Evolutionary conservation across 2,888 invertebrate genomes (phyloP).

Genomic region (Idaea dimidiata): DNA sequence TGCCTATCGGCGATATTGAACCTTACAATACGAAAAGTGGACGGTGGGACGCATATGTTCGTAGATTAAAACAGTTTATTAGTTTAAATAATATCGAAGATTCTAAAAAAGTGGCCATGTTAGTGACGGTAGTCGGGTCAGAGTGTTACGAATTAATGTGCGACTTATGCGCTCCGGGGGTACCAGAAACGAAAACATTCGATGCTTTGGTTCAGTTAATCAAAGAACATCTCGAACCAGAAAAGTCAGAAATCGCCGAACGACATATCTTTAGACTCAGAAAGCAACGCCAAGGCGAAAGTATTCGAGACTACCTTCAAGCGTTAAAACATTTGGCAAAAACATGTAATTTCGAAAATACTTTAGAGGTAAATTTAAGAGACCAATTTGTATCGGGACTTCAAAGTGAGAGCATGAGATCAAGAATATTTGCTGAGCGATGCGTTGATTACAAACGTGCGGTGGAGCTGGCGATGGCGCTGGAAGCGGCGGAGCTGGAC

Average conservation of each 20-base stretch:
- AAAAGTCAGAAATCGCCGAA: slow-evolving; percentile 29
- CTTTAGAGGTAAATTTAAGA: slow-evolving; percentile 22
- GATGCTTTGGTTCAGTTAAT: slow-evolving; percentile 18
- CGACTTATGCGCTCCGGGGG: slow-evolving; percentile 25
- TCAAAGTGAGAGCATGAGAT: slow-evolving; percentile 27
- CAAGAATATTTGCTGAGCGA: slow-evolving; percentile 32
- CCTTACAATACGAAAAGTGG: neutral
- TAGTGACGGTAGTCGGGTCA: too few relatives aligned
- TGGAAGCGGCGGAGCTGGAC: slow-evolving; percentile 32
- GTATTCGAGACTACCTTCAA: slow-evolving; percentile 23
- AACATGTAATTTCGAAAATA: slow-evolving; percentile 28
- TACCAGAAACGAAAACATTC: slow-evolving; percentile 23
- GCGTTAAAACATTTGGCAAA: slow-evolving; percentile 23
- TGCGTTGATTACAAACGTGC: slow-evolving; percentile 27
- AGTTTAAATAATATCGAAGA: slow-evolving; percentile 2
- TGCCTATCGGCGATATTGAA: too few relatives aligned
- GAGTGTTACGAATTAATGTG: slow-evolving; percentile 23
- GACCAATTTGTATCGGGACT: slow-evolving; percentile 32
- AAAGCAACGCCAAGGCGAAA: slow-evolving; percentile 21
- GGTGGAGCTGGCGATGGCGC: slow-evolving; percentile 32
- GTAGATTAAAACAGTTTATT: slow-evolving; percentile 5
- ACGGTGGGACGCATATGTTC: slow-evolving; percentile 5
- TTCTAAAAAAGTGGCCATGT: slow-evolving; percentile 1
- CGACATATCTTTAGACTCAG: slow-evolving; percentile 28
- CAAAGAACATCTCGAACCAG: slow-evolving; percentile 24